These are phyloP conservation scores for Synergus gifuensis DNA, from an alignment of 2,888 invertebrate species.

Conservation along the genomic window DNA sequence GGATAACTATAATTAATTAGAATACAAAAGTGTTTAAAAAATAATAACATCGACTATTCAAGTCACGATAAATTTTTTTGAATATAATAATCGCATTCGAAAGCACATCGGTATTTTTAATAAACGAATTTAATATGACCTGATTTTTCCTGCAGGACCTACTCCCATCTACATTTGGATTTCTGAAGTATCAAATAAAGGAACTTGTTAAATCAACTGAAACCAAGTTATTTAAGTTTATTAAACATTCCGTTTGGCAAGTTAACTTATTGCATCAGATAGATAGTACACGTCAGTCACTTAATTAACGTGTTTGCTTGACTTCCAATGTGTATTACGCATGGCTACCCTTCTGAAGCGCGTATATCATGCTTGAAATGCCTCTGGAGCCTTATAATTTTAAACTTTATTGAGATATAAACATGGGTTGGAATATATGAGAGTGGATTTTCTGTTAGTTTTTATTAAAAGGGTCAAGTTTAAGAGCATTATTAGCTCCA, in stretches of 20 bases:
- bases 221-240: neutral
- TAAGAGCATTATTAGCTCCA: slow-evolving; percentile 10
- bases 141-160: neutral
- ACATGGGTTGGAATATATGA: slow-evolving; percentile 1
- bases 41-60: neutral
- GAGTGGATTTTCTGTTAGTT: neutral
- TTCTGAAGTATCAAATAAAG: too few relatives aligned
- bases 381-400: slow-evolving; percentile 3
- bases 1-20: neutral
- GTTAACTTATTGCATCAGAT: neutral
- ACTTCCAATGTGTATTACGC: neutral
- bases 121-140: neutral
- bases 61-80: too few relatives aligned
- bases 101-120: neutral
- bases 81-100: neutral
- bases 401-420: slow-evolving; percentile 11
- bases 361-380: slow-evolving; percentile 20
- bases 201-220: neutral
- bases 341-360: slow-evolving; percentile 21
- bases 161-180: neutral
- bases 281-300: neutral
- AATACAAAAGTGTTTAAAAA: neutral
- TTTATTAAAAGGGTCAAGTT: neutral
- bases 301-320: slow-evolving; percentile 9
- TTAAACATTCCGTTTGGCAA: neutral